A percentile compares a stretch with the other conserved stretches of the same genome.
phyloP scores from a whole-genome alignment of 2,888 invertebrate genomes.

The Sipunculus nudus region DNA sequence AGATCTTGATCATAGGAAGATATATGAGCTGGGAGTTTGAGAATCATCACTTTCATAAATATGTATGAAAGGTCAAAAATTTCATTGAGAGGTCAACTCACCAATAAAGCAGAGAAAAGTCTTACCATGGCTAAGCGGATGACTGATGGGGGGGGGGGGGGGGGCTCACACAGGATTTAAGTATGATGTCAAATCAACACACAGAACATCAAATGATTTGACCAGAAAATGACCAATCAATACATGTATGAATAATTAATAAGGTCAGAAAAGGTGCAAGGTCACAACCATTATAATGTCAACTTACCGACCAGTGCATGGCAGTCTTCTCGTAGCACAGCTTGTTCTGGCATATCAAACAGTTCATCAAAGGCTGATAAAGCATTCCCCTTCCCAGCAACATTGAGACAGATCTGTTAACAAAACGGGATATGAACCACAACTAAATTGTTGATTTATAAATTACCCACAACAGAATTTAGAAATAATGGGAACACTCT shows the following conservation, averaged over 20 bases:
- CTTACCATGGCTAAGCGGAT: too few relatives aligned
- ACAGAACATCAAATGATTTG: too few relatives aligned
- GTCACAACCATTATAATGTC: background rate
- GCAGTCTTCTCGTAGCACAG: conserved; percentile 87
- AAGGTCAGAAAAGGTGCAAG: background rate
- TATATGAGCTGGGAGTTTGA: too few relatives aligned
- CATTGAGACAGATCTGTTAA: conserved; percentile 67
- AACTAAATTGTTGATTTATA: background rate
- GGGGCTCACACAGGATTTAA: background rate
- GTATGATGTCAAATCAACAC: background rate
- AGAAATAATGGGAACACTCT: too few relatives aligned
- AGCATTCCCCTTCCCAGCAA: conserved; percentile 65
- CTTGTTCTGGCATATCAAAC: conserved; percentile 94
- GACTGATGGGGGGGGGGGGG: background rate
- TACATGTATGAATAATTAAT: background rate
- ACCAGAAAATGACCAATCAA: background rate
- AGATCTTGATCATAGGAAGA: too few relatives aligned
- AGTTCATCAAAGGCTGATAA: conserved; percentile 84
- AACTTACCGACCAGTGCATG: conserved; percentile 80
- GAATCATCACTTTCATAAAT: too few relatives aligned
- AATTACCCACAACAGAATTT: too few relatives aligned
- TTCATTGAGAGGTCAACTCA: too few relatives aligned
- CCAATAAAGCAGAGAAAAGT: too few relatives aligned
- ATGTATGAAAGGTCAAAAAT: too few relatives aligned
- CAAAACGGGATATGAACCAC: conserved; percentile 5